Base-by-base conservation (phyloP, 2,888 invertebrate species). In the Eupithecia inturbata region DNA sequence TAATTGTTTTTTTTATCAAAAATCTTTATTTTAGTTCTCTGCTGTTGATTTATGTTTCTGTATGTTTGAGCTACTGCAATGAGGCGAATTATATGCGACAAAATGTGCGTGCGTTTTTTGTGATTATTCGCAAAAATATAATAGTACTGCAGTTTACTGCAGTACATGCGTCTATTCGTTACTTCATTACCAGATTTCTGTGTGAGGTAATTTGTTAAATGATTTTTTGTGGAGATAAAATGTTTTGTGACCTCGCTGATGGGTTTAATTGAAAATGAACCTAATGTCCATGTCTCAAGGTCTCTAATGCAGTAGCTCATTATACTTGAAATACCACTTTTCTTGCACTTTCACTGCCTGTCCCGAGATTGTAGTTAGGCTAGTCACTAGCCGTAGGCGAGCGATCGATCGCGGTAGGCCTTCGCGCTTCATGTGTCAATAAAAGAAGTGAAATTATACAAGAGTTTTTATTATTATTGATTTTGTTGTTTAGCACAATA, bases 341-440 rank as follows among this genome's bases (percentile, higher is more conserved):
- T 79, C 80, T 80, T 83, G 84, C 81, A 80, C 82, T 78, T 70
- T 67, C 88, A 92, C 92, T 92, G 92, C 92, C 92, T 88, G 80
- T 82, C 81, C 80, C 80, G 91, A 91, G 90, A 91, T 92, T 90
- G 84, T 83, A 83, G 82, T 88, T 89, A 90, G 88, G 86, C 86
- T 89, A 89, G 86, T 82, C 83, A 79, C 82, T 79, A 80, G 84
- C 84, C 84, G 84, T 84, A 84, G 22, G 66, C 66, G 66, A 36
- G 22, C 36, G 45, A 39, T 19, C 28, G 19, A 66, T 39, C 83
- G 87, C 84, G 85, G 88, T 91, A 90, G 91, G 84, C 84, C 87
- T 88, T 88, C 84, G 90, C 87, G 92, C 92, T 93, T 93, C 88
- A 89, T 91, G 92, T 92, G 92, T 93, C 92, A 92, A 90, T 93